Evolutionary conservation across 64 coral and sea anemone genomes (phyloP).

Genomic region (Hydrozoanthus tunicans): DNA sequence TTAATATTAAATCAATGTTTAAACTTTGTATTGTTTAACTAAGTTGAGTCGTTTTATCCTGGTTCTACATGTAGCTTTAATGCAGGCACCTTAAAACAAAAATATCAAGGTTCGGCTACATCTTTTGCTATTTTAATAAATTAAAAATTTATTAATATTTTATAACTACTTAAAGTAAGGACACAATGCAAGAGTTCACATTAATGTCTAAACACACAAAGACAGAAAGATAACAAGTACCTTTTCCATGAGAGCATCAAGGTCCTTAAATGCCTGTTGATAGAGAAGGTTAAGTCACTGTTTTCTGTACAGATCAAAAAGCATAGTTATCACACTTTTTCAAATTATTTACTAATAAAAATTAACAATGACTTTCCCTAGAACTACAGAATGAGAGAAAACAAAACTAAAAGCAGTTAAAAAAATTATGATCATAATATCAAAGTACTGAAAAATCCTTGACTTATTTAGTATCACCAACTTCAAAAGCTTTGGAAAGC

Average conservation of each 20-base stretch:
- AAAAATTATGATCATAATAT: neutral
- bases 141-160: neutral
- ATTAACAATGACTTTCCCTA: neutral
- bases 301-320: neutral
- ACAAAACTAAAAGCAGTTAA: too few species aligned
- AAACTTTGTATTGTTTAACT: too few species aligned
- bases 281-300: too few species aligned
- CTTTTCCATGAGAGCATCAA: constrained; percentile 99
- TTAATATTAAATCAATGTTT: too few species aligned
- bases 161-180: neutral
- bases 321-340: neutral
- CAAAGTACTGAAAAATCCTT: neutral
- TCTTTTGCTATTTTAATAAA: too few species aligned
- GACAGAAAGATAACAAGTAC: neutral
- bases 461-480: too few species aligned
- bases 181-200: neutral
- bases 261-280: constrained; percentile 93
- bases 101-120: too few species aligned
- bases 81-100: too few species aligned
- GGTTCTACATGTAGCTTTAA: too few species aligned
- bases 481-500: too few species aligned
- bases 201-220: neutral
- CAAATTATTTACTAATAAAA: neutral
- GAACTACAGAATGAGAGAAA: too few species aligned
- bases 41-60: too few species aligned